phyloP scores from a whole-genome alignment of 1,140 invertebrate species.

The Liolophura sinensis region DNA sequence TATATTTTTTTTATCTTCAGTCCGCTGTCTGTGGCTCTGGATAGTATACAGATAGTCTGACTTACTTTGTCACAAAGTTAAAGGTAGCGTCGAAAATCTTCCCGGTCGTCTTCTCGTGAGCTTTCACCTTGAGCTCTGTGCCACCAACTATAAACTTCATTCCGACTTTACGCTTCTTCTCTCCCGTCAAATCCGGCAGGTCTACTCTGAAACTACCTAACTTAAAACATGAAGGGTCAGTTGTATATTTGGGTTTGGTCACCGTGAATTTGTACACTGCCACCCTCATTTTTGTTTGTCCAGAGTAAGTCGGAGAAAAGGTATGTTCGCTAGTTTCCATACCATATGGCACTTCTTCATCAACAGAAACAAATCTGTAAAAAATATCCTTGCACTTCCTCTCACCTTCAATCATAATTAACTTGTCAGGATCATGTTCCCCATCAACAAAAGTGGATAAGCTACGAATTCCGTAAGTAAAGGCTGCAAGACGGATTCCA shows the following conservation, averaged over 20 bases:
- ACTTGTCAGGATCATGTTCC: background rate
- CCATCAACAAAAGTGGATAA: constrained; percentile 11
- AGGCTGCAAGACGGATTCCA: constrained; percentile 17
- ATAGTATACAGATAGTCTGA: no score
- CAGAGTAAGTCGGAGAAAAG: constrained; percentile 10
- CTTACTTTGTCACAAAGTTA: constrained; percentile 13
- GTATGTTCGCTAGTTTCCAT: constrained; percentile 6
- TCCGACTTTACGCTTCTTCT: constrained; percentile 15
- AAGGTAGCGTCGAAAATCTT: constrained; percentile 21
- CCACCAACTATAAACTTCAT: constrained; percentile 27
- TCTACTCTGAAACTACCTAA: constrained; percentile 23
- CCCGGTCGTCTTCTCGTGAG: constrained; percentile 11
- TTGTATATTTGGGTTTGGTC: constrained; percentile 19
- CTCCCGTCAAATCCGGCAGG: constrained; percentile 10
- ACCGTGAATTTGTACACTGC: constrained; percentile 17
- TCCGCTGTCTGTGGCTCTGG: no score
- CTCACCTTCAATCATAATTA: no score
- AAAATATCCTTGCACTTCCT: no score
- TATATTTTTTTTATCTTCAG: no score
- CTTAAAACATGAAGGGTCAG: constrained; percentile 17
- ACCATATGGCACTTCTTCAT: no score
- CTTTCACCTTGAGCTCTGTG: constrained; percentile 28
- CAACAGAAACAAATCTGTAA: no score
- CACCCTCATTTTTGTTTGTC: constrained; percentile 18
- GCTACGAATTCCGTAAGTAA: constrained; percentile 25